Evolutionary conservation across 1,140 invertebrate species (phyloP).

Genomic region (Bombus confusus): DNA sequence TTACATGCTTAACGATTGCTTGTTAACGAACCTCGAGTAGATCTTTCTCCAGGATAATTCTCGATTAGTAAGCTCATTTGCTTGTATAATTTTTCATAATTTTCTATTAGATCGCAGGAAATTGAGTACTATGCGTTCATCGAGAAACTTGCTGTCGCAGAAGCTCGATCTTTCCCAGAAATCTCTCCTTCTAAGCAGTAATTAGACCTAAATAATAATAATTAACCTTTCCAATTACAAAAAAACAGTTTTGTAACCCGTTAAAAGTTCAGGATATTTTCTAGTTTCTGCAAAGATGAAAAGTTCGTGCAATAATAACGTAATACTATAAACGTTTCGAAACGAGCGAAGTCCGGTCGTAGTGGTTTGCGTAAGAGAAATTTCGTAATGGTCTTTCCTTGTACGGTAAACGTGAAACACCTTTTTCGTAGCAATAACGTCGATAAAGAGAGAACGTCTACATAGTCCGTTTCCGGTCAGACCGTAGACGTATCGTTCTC

Average conservation of each 20-base stretch:
- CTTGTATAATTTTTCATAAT: not conserved
- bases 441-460: conserved; percentile 52
- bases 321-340: conserved; percentile 17
- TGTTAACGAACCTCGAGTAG: not conserved
- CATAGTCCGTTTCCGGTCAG: conserved; percentile 37
- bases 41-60: not conserved
- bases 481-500: conserved; percentile 61
- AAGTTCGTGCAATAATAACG: not conserved
- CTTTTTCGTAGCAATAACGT: conserved; percentile 64
- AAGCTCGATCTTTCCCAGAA: not conserved
- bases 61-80: not conserved
- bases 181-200: not conserved
- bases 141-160: not conserved
- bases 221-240: not conserved
- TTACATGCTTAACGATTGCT: not conserved
- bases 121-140: not conserved
- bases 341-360: conserved; percentile 42
- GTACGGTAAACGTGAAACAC: conserved; percentile 57
- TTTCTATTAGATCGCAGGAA: conserved; percentile 10
- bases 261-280: not conserved
- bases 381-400: conserved; percentile 67
- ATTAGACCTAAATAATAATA: not conserved
- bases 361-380: conserved; percentile 34
- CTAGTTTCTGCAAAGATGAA: not conserved
- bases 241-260: not conserved